Evolutionary conservation across 2,797 vertebrate genomes (phyloP).

Genomic region (Aeoliscus strigatus): DNA sequence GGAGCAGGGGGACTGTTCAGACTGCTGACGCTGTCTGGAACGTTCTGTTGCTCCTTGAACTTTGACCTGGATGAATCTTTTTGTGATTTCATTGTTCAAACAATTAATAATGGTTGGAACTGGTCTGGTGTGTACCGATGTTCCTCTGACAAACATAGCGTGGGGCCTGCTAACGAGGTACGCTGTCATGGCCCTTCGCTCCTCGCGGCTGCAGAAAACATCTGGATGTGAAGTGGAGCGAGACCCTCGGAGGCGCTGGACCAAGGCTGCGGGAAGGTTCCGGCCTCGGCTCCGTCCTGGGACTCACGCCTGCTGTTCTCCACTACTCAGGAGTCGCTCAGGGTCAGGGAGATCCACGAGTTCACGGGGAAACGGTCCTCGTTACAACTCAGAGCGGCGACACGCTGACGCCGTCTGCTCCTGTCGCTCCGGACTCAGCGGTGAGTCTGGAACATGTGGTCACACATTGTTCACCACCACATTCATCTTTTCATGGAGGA

Average conservation of each 20-base stretch:
- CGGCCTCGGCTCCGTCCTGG: conserved; percentile 53
- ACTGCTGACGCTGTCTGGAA: too few species aligned
- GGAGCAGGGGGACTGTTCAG: too few species aligned
- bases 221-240: conserved; percentile 67
- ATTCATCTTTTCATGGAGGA: too few species aligned
- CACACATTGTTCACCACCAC: too few species aligned
- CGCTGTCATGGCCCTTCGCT: conserved; percentile 38
- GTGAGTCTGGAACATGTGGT: too few species aligned
- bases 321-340: conserved; percentile 46
- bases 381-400: conserved; percentile 2
- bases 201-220: conserved; percentile 50
- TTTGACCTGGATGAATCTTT: too few species aligned
- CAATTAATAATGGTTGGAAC: too few species aligned
- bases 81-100: neutral
- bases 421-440: too few species aligned
- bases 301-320: conserved; percentile 68
- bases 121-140: too few species aligned
- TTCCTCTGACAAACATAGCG: neutral
- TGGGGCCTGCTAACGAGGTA: conserved; percentile 1
- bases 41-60: too few species aligned
- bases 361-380: conserved; percentile 25
- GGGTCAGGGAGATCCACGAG: conserved; percentile 41
- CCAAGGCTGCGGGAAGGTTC: conserved; percentile 40
- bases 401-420: too few species aligned
- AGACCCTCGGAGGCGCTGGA: conserved; percentile 51